A percentile compares a stretch with the other conserved stretches of the same genome.
phyloP scores from a whole-genome alignment of 2,113 vertebrate genomes.

The Ailuropoda melanoleuca region DNA sequence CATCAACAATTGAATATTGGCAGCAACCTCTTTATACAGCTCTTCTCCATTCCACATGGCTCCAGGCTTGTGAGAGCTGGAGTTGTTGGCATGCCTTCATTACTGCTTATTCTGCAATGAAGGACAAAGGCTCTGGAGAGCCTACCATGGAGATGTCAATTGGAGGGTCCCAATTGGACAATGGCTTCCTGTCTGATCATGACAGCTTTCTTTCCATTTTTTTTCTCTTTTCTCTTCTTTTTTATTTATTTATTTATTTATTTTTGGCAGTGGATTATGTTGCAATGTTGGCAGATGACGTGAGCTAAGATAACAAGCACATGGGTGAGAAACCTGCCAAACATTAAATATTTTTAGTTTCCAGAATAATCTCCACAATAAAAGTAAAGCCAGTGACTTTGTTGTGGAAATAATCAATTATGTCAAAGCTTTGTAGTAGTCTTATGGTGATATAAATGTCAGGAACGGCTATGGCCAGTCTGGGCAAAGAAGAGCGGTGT shows the following conservation, averaged over 20 bases:
- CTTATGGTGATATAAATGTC: accelerated
- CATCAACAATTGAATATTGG: background rate
- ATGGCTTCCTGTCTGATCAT: background rate
- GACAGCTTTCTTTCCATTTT: background rate
- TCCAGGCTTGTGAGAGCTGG: background rate
- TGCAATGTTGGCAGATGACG: background rate
- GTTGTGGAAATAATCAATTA: background rate
- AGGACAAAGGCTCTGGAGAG: background rate
- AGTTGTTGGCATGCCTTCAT: accelerated
- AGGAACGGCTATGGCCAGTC: background rate
- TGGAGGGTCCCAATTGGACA: background rate
- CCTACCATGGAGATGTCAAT: accelerated
- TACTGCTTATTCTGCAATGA: background rate
- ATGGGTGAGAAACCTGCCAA: slow-evolving; percentile 4
- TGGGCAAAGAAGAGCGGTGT: background rate
- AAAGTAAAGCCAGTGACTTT: background rate
- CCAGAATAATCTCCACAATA: background rate
- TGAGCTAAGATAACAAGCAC: slow-evolving; percentile 1
- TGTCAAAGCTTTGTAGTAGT: no score
- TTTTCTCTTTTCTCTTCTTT: background rate
- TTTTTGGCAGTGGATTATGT: background rate
- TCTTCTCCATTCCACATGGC: background rate
- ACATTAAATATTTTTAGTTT: background rate
- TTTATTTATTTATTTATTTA: background rate
- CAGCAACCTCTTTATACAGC: background rate